Percentiles rank a stretch among this genome's conserved stretches.
These are phyloP conservation scores for Falco punctatus DNA, from an alignment of 2,113 vertebrate species.

Conservation along the genomic window DNA sequence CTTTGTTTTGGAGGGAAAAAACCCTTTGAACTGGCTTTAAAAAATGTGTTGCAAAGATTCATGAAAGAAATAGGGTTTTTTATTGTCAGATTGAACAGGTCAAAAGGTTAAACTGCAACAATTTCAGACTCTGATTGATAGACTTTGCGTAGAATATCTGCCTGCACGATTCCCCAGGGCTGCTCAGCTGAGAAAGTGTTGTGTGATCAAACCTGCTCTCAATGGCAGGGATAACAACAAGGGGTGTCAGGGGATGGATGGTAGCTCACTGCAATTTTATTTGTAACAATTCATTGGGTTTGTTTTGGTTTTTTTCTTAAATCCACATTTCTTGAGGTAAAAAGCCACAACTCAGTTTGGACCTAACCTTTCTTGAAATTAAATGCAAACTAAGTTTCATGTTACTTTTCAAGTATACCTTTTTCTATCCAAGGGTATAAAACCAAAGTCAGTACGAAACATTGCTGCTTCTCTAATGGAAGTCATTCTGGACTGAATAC, in stretches of 20 bases:
- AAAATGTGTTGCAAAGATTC: neutral
- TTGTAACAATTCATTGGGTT: neutral
- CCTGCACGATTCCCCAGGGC: neutral
- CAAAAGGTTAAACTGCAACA: slow-evolving; percentile 36
- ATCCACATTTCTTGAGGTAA: neutral
- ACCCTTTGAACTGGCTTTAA: neutral
- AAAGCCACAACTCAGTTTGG: neutral
- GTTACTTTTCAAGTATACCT: neutral
- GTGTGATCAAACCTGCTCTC: slow-evolving; percentile 9
- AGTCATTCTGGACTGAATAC: neutral
- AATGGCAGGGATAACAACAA: neutral
- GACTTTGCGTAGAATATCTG: neutral
- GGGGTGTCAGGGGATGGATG: neutral
- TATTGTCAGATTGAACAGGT: neutral
- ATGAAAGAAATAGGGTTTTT: neutral
- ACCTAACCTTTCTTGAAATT: neutral
- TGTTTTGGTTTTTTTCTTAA: neutral
- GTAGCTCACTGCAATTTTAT: neutral
- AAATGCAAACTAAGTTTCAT: neutral
- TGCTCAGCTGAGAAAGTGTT: slow-evolving; percentile 8
- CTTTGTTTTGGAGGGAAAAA: slow-evolving; percentile 32
- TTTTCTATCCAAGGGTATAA: neutral
- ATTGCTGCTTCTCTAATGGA: neutral
- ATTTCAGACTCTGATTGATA: slow-evolving; percentile 1
- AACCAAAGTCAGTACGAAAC: neutral